Conservation (phyloP, 2,113 vertebrate species). For the Phalacrocorax brasilianus region DNA sequence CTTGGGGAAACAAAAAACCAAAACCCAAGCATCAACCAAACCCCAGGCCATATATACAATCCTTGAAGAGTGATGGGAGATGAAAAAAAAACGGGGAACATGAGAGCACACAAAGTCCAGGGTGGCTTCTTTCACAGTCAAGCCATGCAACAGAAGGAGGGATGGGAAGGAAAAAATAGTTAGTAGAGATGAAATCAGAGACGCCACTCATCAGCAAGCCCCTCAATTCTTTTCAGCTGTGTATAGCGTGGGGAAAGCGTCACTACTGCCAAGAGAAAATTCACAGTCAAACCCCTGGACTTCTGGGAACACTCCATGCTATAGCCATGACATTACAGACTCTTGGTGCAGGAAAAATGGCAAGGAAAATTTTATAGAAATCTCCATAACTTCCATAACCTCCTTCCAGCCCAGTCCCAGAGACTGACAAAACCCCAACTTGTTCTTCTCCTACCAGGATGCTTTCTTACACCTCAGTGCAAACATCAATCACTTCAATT, state of each 20-base stretch:
- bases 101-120: fast-evolving
- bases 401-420: background rate
- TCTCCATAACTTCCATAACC: background rate
- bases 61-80: background rate
- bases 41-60: background rate
- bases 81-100: background rate
- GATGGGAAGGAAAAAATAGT: background rate
- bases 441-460: background rate
- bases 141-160: background rate
- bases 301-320: background rate
- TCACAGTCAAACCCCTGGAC: background rate
- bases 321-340: background rate
- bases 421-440: background rate
- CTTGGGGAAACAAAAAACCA: background rate
- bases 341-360: background rate
- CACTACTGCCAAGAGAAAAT: fast-evolving
- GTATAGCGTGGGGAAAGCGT: background rate
- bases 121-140: background rate
- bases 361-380: background rate
- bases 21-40: background rate
- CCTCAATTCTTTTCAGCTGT: background rate
- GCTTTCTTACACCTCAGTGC: background rate
- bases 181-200: background rate
- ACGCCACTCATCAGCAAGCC: background rate
- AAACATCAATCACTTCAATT: background rate